Conservation (phyloP, 2,888 invertebrate species). For the Apodemia mormo region DNA sequence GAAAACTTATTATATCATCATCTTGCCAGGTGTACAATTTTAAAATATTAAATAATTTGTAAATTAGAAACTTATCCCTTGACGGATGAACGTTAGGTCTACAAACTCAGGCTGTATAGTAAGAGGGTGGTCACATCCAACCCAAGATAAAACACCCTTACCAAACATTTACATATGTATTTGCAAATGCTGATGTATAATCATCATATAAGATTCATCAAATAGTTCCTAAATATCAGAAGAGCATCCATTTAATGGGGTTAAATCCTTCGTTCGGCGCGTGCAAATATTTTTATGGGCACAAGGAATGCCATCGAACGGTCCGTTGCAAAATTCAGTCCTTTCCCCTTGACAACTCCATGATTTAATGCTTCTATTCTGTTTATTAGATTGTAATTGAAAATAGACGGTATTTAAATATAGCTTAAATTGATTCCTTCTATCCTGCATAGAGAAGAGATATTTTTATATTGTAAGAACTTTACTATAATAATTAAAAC, state of each 20-base stretch:
- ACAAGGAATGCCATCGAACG: constrained; percentile 54
- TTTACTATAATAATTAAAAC: too few relatives aligned
- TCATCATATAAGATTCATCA: constrained; percentile 17
- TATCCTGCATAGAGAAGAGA: too few relatives aligned
- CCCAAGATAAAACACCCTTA: neutral
- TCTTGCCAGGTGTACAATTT: too few relatives aligned
- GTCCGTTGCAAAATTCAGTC: constrained; percentile 35
- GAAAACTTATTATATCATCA: too few relatives aligned
- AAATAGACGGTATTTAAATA: constrained; percentile 6
- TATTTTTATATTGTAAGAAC: too few relatives aligned
- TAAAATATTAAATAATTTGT: too few relatives aligned
- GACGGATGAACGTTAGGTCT: too few relatives aligned
- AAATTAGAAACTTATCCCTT: too few relatives aligned
- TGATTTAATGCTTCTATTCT: constrained; percentile 61
- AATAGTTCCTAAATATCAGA: constrained; percentile 25
- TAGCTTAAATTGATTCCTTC: too few relatives aligned
- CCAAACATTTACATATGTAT: neutral
- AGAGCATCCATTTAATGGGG: constrained; percentile 45
- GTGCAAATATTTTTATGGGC: constrained; percentile 73
- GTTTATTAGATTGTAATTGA: constrained; percentile 37
- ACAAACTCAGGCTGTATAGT: neutral
- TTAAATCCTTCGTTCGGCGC: constrained; percentile 57
- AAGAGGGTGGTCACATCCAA: neutral
- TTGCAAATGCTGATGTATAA: constrained; percentile 1
- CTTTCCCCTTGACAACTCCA: constrained; percentile 55